Evolutionary conservation across 2,113 vertebrate species (phyloP).

Genomic region (Plotosus lineatus): DNA sequence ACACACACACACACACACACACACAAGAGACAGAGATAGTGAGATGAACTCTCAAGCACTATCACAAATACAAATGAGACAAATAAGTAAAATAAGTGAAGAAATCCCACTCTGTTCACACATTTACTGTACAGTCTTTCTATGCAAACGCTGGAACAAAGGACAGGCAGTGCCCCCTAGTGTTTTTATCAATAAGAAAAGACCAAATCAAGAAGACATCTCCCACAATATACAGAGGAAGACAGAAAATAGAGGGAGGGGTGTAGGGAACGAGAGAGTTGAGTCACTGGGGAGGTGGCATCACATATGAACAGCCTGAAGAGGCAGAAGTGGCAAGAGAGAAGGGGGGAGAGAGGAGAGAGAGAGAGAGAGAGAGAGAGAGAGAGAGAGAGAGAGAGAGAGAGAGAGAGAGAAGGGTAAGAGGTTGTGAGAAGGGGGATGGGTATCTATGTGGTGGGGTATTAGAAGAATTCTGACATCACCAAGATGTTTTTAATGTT

Average conservation of each 20-base stretch:
- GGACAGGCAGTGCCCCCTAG: slow-evolving; percentile 99
- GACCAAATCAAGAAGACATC: slow-evolving; percentile 68
- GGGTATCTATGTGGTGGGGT: slow-evolving; percentile 31
- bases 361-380: slow-evolving; percentile 22
- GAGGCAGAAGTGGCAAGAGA: slow-evolving; percentile 24
- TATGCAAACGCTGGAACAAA: slow-evolving; percentile 74
- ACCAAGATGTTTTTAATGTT: slow-evolving; percentile 74
- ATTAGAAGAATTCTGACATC: slow-evolving; percentile 67
- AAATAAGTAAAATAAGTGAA: slow-evolving; percentile 75
- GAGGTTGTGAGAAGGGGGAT: slow-evolving; percentile 39
- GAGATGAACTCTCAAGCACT: slow-evolving; percentile 56
- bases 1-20: too few species aligned
- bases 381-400: slow-evolving; percentile 31
- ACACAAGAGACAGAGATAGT: slow-evolving; percentile 38
- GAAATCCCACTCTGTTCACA: slow-evolving; percentile 55
- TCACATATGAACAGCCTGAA: slow-evolving; percentile 57
- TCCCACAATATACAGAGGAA: slow-evolving; percentile 55
- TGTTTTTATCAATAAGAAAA: slow-evolving; percentile 81
- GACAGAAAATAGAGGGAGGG: slow-evolving; percentile 15
- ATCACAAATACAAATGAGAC: slow-evolving; percentile 78
- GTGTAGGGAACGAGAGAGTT: slow-evolving; percentile 44
- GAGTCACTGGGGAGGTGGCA: slow-evolving; percentile 58
- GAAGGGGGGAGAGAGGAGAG: slow-evolving; percentile 18
- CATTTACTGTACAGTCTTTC: slow-evolving; percentile 53
- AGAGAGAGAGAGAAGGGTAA: slow-evolving; percentile 34